Evolutionary conservation across 2,113 vertebrate species (phyloP), one percentile per base, ranked within the genome.

Genomic region (Prolemur simus): DNA sequence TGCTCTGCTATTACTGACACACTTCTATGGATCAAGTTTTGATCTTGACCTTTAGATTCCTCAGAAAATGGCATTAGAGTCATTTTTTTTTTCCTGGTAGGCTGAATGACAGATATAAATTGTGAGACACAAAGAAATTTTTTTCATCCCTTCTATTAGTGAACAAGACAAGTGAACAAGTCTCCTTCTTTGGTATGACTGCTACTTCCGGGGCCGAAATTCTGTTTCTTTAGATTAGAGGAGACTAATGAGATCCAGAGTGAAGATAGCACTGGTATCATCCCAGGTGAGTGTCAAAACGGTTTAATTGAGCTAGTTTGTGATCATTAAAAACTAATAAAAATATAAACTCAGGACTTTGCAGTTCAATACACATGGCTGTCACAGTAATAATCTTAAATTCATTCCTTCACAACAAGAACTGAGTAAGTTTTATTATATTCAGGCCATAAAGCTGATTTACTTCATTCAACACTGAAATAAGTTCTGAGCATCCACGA

Each of bases 361-460:
- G 27, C 58, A 91, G 89, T 86, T 89, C 58, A 87, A n/a, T 66
- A 71, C 47, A 56, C 13, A 21, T 20, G 52, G 49, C 78, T 80
- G 21, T 81, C 71, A 83, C 39, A 54, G 39, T 25, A 88, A 68
- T 93, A 86, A 96, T 82, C 60, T 91, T 66, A 69, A 91, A 89
- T 83, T 80, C 58, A 93, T 81, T 84, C 58, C 95, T 94, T 96
- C 63, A 94, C 93, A 96, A 91, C 14, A 96, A 56, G 88, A 94
- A 82, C 77, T 81, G 56, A 95, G 18, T 82, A 69, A 52, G 49
- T 78, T 96, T 97, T 92, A 90, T 95, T 94, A 63, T 12, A 96
- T 32, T 69, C 54, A 23, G 82, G 60, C 56, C 73, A 87, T 96
- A 96, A 96, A 96, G n/a, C 88, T 90, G 92, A 97, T 97, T 66